Conservation (phyloP, 1,140 invertebrate genomes). For the Euura lappo region DNA sequence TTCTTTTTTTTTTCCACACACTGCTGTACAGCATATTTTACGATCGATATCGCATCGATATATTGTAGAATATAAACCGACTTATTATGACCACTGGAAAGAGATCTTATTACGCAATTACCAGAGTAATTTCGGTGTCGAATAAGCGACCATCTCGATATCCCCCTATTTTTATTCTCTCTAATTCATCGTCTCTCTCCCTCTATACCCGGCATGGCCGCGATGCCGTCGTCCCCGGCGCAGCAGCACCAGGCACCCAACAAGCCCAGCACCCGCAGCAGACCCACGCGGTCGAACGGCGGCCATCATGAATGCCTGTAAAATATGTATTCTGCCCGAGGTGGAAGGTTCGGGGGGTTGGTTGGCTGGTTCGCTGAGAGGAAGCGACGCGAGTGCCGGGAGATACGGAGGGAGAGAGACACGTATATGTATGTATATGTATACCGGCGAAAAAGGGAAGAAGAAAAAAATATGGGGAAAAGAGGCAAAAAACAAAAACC, state of each 20-base stretch:
- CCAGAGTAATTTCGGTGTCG: constrained; percentile 48
- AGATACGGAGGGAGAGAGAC: constrained; percentile 26
- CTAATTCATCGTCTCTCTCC: constrained; percentile 16
- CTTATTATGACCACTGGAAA: background rate
- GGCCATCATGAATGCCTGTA: constrained; percentile 63
- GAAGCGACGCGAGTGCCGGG: constrained; percentile 14
- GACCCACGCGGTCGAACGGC: constrained; percentile 47
- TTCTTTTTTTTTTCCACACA: background rate
- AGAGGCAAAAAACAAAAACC: constrained; percentile 18
- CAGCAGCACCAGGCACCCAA: constrained; percentile 20
- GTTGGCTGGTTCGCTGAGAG: constrained; percentile 23
- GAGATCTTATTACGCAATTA: constrained; percentile 56
- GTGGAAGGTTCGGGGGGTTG: constrained; percentile 21
- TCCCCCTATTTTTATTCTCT: constrained; percentile 23
- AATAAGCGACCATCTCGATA: constrained; percentile 18
- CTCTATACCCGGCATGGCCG: background rate
- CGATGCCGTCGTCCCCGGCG: constrained; percentile 6
- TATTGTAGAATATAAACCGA: too few relatives aligned
- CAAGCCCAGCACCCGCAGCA: constrained; percentile 39
- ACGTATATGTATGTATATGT: constrained; percentile 23
- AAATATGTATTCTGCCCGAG: constrained; percentile 59
- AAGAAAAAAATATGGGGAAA: constrained; percentile 8
- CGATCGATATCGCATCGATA: constrained; percentile 16
- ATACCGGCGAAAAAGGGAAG: constrained; percentile 17
- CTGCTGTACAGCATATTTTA: too few relatives aligned